phyloP scores from a whole-genome alignment of 2,888 invertebrate species.

The Drosophila nigricruria region DNA sequence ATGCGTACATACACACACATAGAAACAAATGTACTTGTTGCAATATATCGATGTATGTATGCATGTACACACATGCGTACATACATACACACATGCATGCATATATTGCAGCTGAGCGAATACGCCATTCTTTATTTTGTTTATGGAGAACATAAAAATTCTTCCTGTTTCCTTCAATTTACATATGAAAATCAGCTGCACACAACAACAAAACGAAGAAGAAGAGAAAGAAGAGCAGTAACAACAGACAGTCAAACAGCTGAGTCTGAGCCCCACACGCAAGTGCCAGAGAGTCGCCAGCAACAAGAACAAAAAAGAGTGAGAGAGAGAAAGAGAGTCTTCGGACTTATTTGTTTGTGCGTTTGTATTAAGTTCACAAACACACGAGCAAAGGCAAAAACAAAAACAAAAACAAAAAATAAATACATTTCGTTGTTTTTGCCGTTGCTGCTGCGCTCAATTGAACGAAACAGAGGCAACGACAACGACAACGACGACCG shows the following conservation, averaged over 20 bases:
- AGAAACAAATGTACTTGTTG: constrained; percentile 5
- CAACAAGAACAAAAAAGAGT: constrained; percentile 33
- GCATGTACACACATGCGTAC: too few species aligned
- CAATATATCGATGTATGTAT: neutral
- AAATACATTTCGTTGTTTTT: constrained; percentile 52
- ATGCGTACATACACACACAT: constrained; percentile 32
- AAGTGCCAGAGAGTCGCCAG: constrained; percentile 52
- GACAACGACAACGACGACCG: constrained; percentile 46
- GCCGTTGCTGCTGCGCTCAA: constrained; percentile 69
- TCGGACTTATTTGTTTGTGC: constrained; percentile 30
- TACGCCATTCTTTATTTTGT: neutral
- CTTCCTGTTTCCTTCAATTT: constrained; percentile 46
- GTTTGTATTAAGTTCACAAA: constrained; percentile 33
- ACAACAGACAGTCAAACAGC: constrained; percentile 45
- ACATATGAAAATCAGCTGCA: constrained; percentile 59
- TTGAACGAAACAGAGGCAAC: constrained; percentile 65
- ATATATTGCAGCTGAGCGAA: neutral
- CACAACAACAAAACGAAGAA: constrained; percentile 35
- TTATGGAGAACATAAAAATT: constrained; percentile 22
- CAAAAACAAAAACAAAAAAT: constrained; percentile 39
- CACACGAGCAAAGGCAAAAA: constrained; percentile 29
- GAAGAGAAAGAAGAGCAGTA: constrained; percentile 13
- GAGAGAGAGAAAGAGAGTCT: neutral
- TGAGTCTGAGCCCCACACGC: constrained; percentile 59
- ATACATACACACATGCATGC: too few species aligned